Base-by-base conservation (phyloP, 1,140 invertebrate genomes). In the Rhysida immarginata region DNA sequence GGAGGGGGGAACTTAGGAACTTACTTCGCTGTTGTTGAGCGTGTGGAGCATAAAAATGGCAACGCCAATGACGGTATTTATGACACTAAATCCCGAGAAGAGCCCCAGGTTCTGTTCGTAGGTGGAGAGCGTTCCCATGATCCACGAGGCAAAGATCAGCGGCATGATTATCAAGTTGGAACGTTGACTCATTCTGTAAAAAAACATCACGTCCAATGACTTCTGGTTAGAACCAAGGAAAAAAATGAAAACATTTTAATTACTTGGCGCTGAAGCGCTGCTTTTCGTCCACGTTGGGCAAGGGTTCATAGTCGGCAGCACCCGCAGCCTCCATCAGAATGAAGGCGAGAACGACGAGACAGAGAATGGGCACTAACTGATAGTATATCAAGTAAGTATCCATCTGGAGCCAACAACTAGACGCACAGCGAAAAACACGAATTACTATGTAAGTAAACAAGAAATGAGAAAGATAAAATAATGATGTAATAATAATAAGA, bases 271-370 rank as follows among this genome's bases (percentile, higher is more conserved):
- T 62, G 26, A 62, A 55, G 2, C 56, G 43, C 18, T 61, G 59
- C 20, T 48, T 35, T n/a, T 54, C 35, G 35, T 60, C 59, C 21
- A 54, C 55, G 58, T 60, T 61, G 49, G 63, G 61, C 1, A 69
- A 46, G 1, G 59, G 61, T 24, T 62, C 62, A 53, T 67, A 69
- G 43, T 68, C 61, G 11, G 64, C 63, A 16, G 60, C 61, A 18
- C 67, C 67, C 2, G 67, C 65, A 21, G 67, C 67, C 56, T 69
- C 67, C 2, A 65, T 64, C 45, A 69, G 53, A 0, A 65, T 63
- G 49, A 69, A 63, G 42, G 65, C 63, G 16, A 68, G 24, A 18
- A 66, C 55, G 5, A 64, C 61, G 2, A 66, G 44, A 1, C 42
- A 26, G 23, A 65, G 54, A 16, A 68, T 58, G 2, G 67, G 67